A percentile compares a stretch with the other conserved stretches of the same genome.
These are phyloP conservation scores for Hirundichthys speculiger DNA, from an alignment of 2,113 vertebrate genomes.

Conservation along the genomic window DNA sequence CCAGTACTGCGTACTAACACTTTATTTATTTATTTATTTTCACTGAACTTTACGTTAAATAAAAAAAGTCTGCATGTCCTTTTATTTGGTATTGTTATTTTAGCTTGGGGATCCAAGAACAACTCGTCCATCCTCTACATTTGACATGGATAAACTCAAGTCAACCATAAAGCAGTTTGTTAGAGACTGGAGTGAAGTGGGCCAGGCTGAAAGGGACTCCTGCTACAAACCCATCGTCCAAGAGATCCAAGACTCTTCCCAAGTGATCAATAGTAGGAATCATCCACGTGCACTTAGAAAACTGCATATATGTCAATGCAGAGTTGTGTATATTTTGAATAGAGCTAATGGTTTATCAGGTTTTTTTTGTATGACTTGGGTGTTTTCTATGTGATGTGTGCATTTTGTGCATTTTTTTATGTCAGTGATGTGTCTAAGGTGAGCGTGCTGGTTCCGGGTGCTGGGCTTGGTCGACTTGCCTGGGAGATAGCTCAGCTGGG, in stretches of 20 bases:
- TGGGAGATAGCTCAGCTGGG: slow-evolving; percentile 97
- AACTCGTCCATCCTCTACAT: slow-evolving; percentile 90
- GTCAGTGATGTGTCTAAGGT: slow-evolving; percentile 95
- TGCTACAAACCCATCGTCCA: slow-evolving; percentile 95
- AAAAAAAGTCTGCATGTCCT: background rate
- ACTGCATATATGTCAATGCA: slow-evolving; percentile 10
- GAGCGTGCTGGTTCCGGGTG: slow-evolving; percentile 95
- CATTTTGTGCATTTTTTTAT: slow-evolving; percentile 65
- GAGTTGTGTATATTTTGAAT: too few relatives aligned
- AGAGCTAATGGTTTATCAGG: background rate
- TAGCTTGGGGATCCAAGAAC: slow-evolving; percentile 79
- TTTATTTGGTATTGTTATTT: slow-evolving; percentile 2
- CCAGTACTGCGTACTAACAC: background rate
- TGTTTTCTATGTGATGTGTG: slow-evolving; percentile 65
- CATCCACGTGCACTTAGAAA: slow-evolving; percentile 2
- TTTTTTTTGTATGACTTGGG: slow-evolving; percentile 18
- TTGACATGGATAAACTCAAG: slow-evolving; percentile 99
- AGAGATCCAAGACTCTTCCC: slow-evolving; percentile 94
- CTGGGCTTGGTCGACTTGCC: slow-evolving; percentile 95
- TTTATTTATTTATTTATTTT: background rate
- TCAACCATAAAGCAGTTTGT: slow-evolving; percentile 99
- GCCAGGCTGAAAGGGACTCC: slow-evolving; percentile 90
- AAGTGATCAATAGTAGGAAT: slow-evolving; percentile 88
- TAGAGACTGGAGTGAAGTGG: slow-evolving; percentile 95
- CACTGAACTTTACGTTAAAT: too few relatives aligned